These are phyloP conservation scores for Papilio helenus DNA, from an alignment of 1,140 invertebrate species.

Conservation along the genomic window DNA sequence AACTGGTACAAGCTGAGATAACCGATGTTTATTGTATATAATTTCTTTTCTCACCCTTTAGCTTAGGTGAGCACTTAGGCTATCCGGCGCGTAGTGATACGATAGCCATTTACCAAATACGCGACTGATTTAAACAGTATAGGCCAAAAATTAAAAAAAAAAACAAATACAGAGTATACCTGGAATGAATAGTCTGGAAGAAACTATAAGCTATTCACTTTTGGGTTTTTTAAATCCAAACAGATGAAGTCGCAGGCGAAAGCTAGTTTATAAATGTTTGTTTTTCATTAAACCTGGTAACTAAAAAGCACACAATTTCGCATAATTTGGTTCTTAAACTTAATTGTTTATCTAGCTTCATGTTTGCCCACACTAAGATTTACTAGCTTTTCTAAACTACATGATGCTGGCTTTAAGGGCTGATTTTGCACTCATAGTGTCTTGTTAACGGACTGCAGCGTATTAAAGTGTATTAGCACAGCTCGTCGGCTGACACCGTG, in stretches of 20 bases:
- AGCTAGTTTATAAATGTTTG: no score
- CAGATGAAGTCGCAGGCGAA: no score
- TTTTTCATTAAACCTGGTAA: no score
- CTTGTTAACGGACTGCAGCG: background rate
- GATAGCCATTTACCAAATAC: no score
- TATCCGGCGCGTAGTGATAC: background rate
- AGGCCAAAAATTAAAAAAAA: no score
- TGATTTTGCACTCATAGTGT: constrained; percentile 1
- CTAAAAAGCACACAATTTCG: background rate
- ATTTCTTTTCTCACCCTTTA: background rate
- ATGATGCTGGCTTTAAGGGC: background rate
- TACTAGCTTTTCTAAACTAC: background rate
- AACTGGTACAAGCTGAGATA: no score
- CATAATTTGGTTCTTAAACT: background rate
- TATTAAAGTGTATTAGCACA: constrained; percentile 6
- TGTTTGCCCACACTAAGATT: background rate
- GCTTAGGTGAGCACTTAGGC: no score
- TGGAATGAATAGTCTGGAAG: no score
- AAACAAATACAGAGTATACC: no score
- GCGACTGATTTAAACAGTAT: no score
- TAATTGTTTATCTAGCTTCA: background rate
- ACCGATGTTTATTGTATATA: background rate
- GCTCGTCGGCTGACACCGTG: constrained; percentile 9
- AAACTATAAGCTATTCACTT: no score
- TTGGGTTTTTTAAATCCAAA: no score